Conservation (phyloP, 1,140 invertebrate genomes). For the Cataglyphis hispanica region DNA sequence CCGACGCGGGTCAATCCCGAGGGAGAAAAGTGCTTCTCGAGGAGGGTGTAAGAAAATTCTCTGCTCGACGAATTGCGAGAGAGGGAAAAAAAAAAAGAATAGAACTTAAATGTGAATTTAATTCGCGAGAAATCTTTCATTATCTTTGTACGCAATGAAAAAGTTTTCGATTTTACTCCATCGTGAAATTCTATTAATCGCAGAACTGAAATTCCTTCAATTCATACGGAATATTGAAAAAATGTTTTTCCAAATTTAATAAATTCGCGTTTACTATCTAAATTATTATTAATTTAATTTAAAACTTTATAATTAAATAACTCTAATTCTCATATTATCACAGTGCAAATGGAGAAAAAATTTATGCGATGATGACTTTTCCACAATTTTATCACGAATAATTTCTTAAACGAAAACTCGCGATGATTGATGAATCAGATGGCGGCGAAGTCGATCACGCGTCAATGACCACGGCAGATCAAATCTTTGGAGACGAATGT, state of each 20-base stretch:
- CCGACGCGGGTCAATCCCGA: slow-evolving; percentile 16
- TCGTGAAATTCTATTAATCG: background rate
- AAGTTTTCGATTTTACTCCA: no score
- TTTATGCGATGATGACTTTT: background rate
- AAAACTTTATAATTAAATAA: background rate
- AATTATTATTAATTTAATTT: background rate
- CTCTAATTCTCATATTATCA: background rate
- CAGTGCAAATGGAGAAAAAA: background rate
- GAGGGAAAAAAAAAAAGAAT: background rate
- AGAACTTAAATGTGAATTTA: background rate
- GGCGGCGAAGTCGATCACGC: slow-evolving; percentile 15
- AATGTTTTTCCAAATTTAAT: background rate
- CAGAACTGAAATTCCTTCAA: background rate
- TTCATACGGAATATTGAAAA: background rate
- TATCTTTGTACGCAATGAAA: no score
- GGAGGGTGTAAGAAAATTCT: background rate
- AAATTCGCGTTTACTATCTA: background rate
- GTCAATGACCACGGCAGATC: slow-evolving; percentile 8
- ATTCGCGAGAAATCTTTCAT: background rate
- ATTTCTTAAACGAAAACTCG: background rate
- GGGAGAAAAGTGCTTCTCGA: slow-evolving; percentile 18
- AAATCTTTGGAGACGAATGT: slow-evolving; percentile 39
- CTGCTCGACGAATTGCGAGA: background rate
- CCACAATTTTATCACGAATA: background rate
- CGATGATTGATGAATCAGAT: slow-evolving; percentile 31